Evolutionary conservation across 2,113 vertebrate genomes (phyloP).

Genomic region (Chinchilla lanigera): DNA sequence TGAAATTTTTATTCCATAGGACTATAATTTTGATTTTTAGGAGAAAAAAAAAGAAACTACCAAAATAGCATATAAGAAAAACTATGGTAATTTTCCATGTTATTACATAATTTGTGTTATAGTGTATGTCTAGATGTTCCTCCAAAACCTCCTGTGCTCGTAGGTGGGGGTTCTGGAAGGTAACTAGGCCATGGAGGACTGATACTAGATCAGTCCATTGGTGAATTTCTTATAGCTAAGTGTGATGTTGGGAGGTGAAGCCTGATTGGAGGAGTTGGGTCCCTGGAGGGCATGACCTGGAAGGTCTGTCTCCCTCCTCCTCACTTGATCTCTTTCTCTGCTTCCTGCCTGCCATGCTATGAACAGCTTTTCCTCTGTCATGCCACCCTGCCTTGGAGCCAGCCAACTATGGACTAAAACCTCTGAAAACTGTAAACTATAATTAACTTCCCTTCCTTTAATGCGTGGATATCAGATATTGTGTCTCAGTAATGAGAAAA

Average conservation of each 20-base stretch:
- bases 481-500: background rate
- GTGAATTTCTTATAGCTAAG: background rate
- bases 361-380: background rate
- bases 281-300: background rate
- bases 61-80: background rate
- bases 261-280: background rate
- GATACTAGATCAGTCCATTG: background rate
- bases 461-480: background rate
- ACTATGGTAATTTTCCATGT: background rate
- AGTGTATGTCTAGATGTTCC: background rate
- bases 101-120: background rate
- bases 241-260: background rate
- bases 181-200: no score
- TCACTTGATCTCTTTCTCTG: background rate
- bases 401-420: background rate
- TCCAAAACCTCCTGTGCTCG: no score
- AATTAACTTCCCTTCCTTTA: background rate
- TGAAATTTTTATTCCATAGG: background rate
- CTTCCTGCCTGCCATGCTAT: background rate
- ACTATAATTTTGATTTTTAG: constrained; percentile 39
- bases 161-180: background rate
- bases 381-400: background rate
- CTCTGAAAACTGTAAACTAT: background rate
- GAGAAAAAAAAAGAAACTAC: background rate
- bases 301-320: background rate